Base-by-base conservation (phyloP, 2,797 vertebrate genomes). In the Sylvilagus floridanus region DNA sequence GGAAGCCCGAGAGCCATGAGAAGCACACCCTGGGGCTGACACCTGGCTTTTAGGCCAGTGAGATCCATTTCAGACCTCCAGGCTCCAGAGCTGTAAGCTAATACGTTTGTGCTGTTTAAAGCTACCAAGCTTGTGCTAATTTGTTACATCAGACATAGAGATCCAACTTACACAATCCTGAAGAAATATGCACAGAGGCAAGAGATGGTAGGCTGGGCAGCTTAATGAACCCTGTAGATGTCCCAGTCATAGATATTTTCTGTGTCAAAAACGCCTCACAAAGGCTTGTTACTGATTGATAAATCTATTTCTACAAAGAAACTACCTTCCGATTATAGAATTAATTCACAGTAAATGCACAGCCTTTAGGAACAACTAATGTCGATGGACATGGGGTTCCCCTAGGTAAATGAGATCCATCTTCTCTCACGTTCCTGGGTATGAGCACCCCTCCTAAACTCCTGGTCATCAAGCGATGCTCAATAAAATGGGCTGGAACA, bases 281-380 rank as follows among this genome's bases (percentile, higher is more conserved):
- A 78, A 91, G 30, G 21, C 50, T 73, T 68, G 13, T 66, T 75
- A 54, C 47, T 73, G 37, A 92, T 7, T 26, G 57, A 73, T 78
- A 24, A 88, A 84, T 84, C 24, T 26, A 79, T 65, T 88, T 72
- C 37, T 71, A 63, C 7, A 82, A 90, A 93, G 79, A 78, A 19
- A 28, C 32, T 28, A 16, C 63, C 91, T 89, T 96, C 32, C 75
- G 54, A 50, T 79, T 73, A 52, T 60, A 86, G 65, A 84, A 85
- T 47, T 47, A 47, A 83, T 78, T 63, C 21, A 42, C 17, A 84
- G 75, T 79, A 84, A 76, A 79, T 62, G 52, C 8, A 62, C 42
- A 47, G 88, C 24, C 60, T 83, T 81, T 75, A 93, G 13, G 47
- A 11, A 84, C 28, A 66, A 62, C 54, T 47, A 37, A 79, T n/a